Percentiles rank a stretch among this genome's conserved stretches.
These are phyloP conservation scores for Anneissia japonica DNA, from an alignment of 35 echinoderm and acorn worm genomes.

Conservation along the genomic window DNA sequence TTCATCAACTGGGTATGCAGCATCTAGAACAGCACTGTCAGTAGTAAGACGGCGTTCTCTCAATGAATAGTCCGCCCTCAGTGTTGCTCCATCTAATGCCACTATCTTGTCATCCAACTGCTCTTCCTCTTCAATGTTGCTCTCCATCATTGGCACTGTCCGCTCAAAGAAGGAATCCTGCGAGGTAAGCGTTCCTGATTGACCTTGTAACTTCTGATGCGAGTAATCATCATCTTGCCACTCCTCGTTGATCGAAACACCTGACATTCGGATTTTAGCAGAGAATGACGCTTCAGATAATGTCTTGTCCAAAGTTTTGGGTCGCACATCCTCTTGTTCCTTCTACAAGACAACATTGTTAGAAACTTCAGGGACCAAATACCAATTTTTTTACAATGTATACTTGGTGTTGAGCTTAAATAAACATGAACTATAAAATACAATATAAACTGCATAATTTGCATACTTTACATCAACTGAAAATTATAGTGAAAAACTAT, in stretches of 20 bases:
- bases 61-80: not conserved
- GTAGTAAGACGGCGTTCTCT: not conserved
- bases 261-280: slow-evolving; percentile 50
- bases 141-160: slow-evolving; percentile 35
- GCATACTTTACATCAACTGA: too few species aligned
- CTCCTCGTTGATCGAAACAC: slow-evolving; percentile 39
- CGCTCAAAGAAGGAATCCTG: slow-evolving; percentile 44
- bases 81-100: not conserved
- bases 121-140: not conserved
- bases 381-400: too few species aligned
- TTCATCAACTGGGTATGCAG: not conserved
- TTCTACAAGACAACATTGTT: not conserved
- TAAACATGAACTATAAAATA: too few species aligned
- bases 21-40: not conserved
- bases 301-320: not conserved
- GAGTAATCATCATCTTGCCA: slow-evolving; percentile 77
- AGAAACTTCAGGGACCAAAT: too few species aligned
- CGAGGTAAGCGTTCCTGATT: not conserved
- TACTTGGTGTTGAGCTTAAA: too few species aligned
- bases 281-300: slow-evolving; percentile 35
- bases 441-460: too few species aligned
- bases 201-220: slow-evolving; percentile 22
- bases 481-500: too few species aligned
- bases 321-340: slow-evolving; percentile 9
- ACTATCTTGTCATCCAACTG: not conserved